These are phyloP conservation scores for Melinaea menophilus DNA, from an alignment of 2,888 invertebrate genomes.

Conservation along the genomic window DNA sequence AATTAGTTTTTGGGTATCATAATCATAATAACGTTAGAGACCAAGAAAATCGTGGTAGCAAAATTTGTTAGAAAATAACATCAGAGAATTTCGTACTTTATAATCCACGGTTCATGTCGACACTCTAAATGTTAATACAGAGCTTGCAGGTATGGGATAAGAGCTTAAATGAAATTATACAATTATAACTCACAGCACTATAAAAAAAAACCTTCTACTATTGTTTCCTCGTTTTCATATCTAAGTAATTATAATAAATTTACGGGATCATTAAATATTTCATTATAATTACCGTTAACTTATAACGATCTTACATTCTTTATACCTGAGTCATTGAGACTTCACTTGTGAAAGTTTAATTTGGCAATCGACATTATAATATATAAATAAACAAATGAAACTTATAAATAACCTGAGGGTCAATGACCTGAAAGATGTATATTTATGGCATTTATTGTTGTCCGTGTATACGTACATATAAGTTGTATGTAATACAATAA, in stretches of 20 bases:
- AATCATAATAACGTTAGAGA: slow-evolving; percentile 20
- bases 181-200: background rate
- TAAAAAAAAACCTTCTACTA: no score
- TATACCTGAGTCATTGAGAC: slow-evolving; percentile 26
- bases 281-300: slow-evolving; percentile 28
- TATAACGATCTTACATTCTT: slow-evolving; percentile 30
- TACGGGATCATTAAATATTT: background rate
- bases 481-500: no score
- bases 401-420: slow-evolving; percentile 12
- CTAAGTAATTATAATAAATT: background rate
- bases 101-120: slow-evolving; percentile 31
- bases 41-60: slow-evolving; percentile 19
- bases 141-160: slow-evolving; percentile 36
- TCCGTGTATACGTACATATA: no score
- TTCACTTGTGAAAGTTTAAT: slow-evolving; percentile 28
- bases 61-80: slow-evolving; percentile 23
- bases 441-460: background rate
- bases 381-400: background rate
- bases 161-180: slow-evolving; percentile 35
- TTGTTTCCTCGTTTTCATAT: no score
- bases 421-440: background rate
- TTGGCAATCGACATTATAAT: slow-evolving; percentile 14
- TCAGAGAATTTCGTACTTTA: slow-evolving; percentile 27
- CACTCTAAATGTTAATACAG: slow-evolving; percentile 38
- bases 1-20: slow-evolving; percentile 16